phyloP scores from a whole-genome alignment of 1,140 invertebrate species.

The Druon quercuslanigerum region DNA sequence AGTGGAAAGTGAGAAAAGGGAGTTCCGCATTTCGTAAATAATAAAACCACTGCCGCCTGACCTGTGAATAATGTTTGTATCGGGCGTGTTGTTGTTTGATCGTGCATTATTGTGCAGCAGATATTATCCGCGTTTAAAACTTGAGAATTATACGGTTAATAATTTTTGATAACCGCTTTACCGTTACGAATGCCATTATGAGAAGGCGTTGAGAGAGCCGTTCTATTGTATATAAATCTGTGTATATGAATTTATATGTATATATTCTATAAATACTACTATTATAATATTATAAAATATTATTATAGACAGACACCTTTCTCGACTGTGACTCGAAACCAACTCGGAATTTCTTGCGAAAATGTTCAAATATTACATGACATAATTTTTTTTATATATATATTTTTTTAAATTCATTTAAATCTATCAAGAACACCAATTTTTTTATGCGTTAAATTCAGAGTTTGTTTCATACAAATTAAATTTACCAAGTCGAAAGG shows the following conservation, averaged over 20 bases:
- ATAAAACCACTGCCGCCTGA: conserved; percentile 8
- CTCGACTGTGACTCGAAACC: neutral
- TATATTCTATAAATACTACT: conserved; percentile 55
- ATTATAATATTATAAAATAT: conserved; percentile 38
- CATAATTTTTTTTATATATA: no score
- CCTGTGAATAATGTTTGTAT: conserved; percentile 40
- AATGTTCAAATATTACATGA: no score
- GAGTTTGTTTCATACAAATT: no score
- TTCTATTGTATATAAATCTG: conserved; percentile 43
- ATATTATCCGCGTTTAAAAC: conserved; percentile 14
- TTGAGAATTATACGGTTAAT: conserved; percentile 9
- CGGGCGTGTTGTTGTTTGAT: conserved; percentile 36
- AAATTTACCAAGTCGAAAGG: no score
- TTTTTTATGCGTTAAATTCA: no score
- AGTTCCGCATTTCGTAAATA: no score
- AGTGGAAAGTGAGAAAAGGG: no score
- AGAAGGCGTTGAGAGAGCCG: conserved; percentile 19
- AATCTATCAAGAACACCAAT: no score
- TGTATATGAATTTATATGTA: conserved; percentile 52
- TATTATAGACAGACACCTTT: neutral
- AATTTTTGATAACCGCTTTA: conserved; percentile 39
- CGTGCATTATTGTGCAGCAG: conserved; percentile 26
- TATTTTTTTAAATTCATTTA: no score
- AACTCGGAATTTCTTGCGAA: neutral
- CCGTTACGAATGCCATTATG: conserved; percentile 15